Percentiles rank a stretch among this genome's conserved stretches.
Conservation (phyloP, 2,797 vertebrate species). For the Nothura maculosa region DNA sequence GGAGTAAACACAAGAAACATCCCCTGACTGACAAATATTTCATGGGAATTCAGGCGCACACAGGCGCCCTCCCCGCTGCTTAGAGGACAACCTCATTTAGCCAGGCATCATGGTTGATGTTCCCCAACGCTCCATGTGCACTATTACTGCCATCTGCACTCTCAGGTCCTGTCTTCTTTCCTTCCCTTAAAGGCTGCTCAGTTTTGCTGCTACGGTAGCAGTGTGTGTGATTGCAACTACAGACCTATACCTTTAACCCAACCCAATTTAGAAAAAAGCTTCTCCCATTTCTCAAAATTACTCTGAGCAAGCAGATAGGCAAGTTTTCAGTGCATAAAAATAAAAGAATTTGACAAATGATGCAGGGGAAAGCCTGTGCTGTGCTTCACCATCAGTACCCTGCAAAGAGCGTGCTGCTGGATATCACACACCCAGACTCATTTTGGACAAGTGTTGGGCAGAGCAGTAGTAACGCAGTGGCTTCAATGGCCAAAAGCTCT, state of each 20-base stretch:
- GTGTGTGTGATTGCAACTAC: not conserved
- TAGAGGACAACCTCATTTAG: slow-evolving; percentile 24
- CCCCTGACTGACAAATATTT: slow-evolving; percentile 64
- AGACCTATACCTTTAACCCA: not conserved
- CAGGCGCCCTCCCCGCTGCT: not conserved
- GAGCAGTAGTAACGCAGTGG: not conserved
- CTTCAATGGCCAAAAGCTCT: not conserved
- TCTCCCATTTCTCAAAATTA: not conserved
- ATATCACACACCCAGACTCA: not conserved
- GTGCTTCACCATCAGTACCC: not conserved
- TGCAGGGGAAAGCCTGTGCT: not conserved
- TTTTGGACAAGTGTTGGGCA: not conserved
- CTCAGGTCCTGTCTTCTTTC: not conserved
- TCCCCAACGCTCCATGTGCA: not conserved
- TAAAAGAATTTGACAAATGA: not conserved
- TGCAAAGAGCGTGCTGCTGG: not conserved
- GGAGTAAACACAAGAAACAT: slow-evolving; percentile 70
- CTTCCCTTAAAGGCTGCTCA: not conserved
- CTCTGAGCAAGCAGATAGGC: not conserved
- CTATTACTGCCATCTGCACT: not conserved
- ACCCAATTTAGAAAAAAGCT: not conserved
- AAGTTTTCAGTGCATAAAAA: not conserved
- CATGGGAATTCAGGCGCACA: slow-evolving; percentile 36
- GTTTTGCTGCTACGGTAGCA: not conserved
- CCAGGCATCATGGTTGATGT: not conserved